Evolutionary conservation across 1,140 invertebrate species (phyloP).

Genomic region (Brachionus manjavacas): DNA sequence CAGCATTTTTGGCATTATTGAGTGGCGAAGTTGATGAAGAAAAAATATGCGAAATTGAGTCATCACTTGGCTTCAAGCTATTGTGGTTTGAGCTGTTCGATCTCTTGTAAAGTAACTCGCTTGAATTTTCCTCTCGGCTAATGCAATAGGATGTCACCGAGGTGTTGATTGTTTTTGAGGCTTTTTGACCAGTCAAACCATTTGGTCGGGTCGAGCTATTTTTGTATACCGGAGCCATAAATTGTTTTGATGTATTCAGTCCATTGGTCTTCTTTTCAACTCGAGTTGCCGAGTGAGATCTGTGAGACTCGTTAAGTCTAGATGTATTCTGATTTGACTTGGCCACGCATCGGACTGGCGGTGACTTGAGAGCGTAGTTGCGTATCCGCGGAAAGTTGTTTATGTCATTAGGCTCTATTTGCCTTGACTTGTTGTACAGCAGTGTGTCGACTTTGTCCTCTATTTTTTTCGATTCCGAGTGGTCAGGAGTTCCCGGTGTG

Average conservation of each 20-base stretch:
- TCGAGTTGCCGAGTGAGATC: conserved; percentile 12
- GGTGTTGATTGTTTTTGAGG: not conserved
- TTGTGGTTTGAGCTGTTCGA: conserved; percentile 28
- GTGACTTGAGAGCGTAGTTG: not conserved
- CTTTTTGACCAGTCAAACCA: not conserved
- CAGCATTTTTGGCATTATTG: not conserved
- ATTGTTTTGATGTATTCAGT: not conserved
- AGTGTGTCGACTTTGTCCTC: conserved; percentile 5
- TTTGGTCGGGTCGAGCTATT: not conserved
- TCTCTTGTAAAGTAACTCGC: not conserved
- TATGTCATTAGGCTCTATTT: conserved; percentile 17
- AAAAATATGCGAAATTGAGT: not conserved
- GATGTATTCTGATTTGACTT: not conserved
- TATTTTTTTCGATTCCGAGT: not conserved
- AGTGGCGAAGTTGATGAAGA: not conserved
- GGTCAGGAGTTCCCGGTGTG: not conserved
- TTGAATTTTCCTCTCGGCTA: not conserved
- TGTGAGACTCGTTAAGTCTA: not conserved
- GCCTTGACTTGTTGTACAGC: conserved; percentile 23
- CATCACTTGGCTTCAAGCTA: conserved; percentile 7
- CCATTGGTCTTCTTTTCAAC: not conserved
- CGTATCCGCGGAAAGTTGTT: conserved; percentile 28
- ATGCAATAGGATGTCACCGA: not conserved
- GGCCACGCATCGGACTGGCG: not conserved
- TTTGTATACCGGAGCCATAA: not conserved